Conservation (phyloP, 1,140 invertebrate species). For the Hyposmocoma kahamanoa region DNA sequence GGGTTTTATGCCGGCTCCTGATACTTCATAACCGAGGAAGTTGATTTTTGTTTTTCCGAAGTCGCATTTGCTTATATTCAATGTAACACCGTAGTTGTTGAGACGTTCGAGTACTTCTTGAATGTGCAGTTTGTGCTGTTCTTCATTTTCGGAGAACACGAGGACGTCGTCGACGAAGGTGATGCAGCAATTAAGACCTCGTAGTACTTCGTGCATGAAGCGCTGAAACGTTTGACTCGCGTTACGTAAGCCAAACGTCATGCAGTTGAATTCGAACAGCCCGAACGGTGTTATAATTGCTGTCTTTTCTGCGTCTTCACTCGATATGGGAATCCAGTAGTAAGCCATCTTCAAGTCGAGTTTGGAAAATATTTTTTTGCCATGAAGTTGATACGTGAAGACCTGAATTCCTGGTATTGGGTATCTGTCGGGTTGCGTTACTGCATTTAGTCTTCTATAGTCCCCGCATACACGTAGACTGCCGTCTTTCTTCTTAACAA, state of each 20-base stretch:
- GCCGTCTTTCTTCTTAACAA: constrained; percentile 52
- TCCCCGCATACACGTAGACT: constrained; percentile 56
- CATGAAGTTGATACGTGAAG: constrained; percentile 9
- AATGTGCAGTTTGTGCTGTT: not conserved
- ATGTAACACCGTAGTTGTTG: not conserved
- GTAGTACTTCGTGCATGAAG: constrained; percentile 60
- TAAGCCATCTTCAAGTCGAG: constrained; percentile 67
- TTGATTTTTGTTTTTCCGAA: not conserved
- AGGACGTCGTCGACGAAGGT: constrained; percentile 30
- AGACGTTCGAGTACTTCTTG: not conserved
- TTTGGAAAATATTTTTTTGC: constrained; percentile 42
- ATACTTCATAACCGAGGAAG: constrained; percentile 1
- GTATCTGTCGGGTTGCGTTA: constrained; percentile 44
- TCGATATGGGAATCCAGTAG: constrained; percentile 47
- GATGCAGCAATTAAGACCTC: constrained; percentile 28
- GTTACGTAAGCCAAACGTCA: constrained; percentile 44
- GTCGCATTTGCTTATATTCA: constrained; percentile 3
- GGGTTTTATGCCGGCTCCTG: not conserved
- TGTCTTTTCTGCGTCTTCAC: constrained; percentile 36
- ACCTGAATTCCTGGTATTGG: constrained; percentile 14
- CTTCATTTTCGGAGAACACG: not conserved
- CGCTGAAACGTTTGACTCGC: constrained; percentile 64
- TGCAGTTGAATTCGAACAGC: constrained; percentile 33
- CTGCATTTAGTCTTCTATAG: constrained; percentile 57
- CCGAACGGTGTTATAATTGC: constrained; percentile 46